phyloP scores from a whole-genome alignment of 1,140 invertebrate genomes.

The Nautilus pompilius region DNA sequence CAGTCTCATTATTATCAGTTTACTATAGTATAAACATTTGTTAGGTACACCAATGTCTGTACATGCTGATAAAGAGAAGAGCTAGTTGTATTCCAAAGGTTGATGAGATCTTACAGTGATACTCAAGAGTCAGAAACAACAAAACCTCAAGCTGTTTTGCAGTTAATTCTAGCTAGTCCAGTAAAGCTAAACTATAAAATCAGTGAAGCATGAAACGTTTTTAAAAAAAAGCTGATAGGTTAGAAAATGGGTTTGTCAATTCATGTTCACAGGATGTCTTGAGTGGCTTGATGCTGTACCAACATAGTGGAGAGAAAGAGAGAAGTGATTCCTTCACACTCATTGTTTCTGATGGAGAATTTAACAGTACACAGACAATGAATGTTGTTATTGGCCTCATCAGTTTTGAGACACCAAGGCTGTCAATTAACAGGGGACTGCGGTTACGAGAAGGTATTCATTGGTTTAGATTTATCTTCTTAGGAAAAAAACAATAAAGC shows the following conservation, averaged over 20 bases:
- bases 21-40: no score
- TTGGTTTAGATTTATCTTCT: no score
- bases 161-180: not conserved
- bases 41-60: no score
- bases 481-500: no score
- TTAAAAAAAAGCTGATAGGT: no score
- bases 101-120: not conserved
- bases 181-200: no score
- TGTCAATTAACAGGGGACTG: constrained; percentile 53
- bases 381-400: constrained; percentile 49
- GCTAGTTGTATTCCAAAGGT: not conserved
- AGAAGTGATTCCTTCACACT: constrained; percentile 47
- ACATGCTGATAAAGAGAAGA: no score
- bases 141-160: not conserved
- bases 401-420: constrained; percentile 55
- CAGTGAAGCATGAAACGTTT: no score
- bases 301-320: constrained; percentile 50
- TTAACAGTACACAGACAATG: constrained; percentile 39
- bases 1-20: no score
- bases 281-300: constrained; percentile 48
- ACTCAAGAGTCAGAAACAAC: not conserved
- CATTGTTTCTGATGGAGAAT: constrained; percentile 48
- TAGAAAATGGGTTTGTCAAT: not conserved
- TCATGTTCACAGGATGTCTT: constrained; percentile 37
- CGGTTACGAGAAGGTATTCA: constrained; percentile 38